Evolutionary conservation across 2,888 invertebrate species (phyloP), one percentile per base, ranked within the genome.

Genomic region (Euclidia mi): DNA sequence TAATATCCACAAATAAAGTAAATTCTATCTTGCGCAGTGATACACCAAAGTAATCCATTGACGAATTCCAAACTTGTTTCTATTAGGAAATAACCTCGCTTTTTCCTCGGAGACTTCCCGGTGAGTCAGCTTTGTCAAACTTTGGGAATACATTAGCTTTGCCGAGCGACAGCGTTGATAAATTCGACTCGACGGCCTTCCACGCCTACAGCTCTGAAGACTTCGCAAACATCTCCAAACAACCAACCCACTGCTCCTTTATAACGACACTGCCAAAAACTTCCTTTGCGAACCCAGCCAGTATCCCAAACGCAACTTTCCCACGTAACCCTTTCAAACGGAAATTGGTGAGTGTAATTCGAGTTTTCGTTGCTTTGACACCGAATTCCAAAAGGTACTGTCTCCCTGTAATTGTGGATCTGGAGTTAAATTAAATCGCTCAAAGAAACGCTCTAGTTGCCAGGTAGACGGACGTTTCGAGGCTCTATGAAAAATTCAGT

Each of bases 141-240:
- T 91, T 91, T 81, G 77, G 70, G 91, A 91, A 91, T 91, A 91
- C 91, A 91, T 91, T 91, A 91, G 86, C 89, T 85, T 82, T 80
- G 71, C 82, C 79, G 76, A 82, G 79, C 82, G 83, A 84, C 87
- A 83, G 79, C 84, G 85, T 85, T 90, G 91, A 91, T 89, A 89
- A 91, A 91, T 90, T 87, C 74, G 79, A 82, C 79, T 80, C 82
- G 88, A 87, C 87, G 65, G 69, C 71, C 78, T 58, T 38, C 56
- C 56, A 53, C 53, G 31, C 28, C 34, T 32, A 29, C 44, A 32
- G 15, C 42, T 14, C 11, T 18, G 11, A 14, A 41, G 49, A 18
- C 47, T 25, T 18, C 52, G 46, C 29, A 47, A 57, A 44, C 53
- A 66, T 49, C 50, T 38, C 34, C 1, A 34, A 25, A 40, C 51